Conservation (phyloP, 2,797 vertebrate species). For the Cirrhinus molitorella region DNA sequence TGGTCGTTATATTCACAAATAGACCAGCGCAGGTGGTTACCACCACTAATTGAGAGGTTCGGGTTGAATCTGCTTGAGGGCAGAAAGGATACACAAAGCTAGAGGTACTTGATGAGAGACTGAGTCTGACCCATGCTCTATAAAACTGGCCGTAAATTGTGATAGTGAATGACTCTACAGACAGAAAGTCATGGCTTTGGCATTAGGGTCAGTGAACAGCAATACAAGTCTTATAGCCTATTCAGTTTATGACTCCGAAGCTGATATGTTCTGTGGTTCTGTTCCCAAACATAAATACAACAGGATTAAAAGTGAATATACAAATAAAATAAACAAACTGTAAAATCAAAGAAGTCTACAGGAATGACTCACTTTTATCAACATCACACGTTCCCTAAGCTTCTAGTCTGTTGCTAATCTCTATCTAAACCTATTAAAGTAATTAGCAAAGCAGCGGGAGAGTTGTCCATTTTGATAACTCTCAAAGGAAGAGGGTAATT, state of each 20-base stretch:
- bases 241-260: slow-evolving; percentile 57
- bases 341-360: slow-evolving; percentile 27
- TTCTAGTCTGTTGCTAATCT: slow-evolving; percentile 61
- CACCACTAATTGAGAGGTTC: slow-evolving; percentile 46
- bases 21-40: slow-evolving; percentile 69
- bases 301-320: background rate
- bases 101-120: slow-evolving; percentile 62
- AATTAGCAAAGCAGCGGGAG: slow-evolving; percentile 69
- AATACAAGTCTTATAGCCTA: slow-evolving; percentile 54
- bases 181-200: slow-evolving; percentile 16
- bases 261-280: slow-evolving; percentile 48
- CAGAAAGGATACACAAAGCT: slow-evolving; percentile 30
- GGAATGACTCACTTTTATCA: slow-evolving; percentile 47
- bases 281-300: background rate
- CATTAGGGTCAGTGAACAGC: slow-evolving; percentile 39
- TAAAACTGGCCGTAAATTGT: slow-evolving; percentile 72
- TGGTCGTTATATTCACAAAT: slow-evolving; percentile 75
- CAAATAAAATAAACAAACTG: slow-evolving; percentile 5
- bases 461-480: slow-evolving; percentile 59
- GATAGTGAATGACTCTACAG: slow-evolving; percentile 57
- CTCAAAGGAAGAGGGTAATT: slow-evolving; percentile 43
- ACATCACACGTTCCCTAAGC: slow-evolving; percentile 62
- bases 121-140: slow-evolving; percentile 63
- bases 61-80: slow-evolving; percentile 16
- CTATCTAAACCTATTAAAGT: slow-evolving; percentile 69